Evolutionary conservation across 2,797 vertebrate genomes (phyloP).

Genomic region (Onychomys torridus): DNA sequence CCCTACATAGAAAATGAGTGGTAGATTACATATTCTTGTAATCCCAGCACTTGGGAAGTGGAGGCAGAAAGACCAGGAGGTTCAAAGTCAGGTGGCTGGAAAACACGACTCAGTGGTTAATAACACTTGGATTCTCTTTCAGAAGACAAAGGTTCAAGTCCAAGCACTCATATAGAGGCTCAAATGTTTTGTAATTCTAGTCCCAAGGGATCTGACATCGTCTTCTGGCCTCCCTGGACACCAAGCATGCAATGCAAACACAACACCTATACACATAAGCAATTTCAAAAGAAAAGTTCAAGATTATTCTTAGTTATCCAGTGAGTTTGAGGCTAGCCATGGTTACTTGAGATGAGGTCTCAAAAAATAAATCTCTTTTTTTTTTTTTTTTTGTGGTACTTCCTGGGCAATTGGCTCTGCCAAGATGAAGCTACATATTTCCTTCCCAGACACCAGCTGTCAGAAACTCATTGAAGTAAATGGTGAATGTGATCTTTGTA

Average conservation of each 20-base stretch:
- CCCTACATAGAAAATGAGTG: neutral
- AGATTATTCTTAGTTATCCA: neutral
- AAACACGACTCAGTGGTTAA: neutral
- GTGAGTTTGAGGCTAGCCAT: neutral
- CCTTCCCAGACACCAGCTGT: neutral
- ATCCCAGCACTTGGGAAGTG: neutral
- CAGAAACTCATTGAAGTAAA: neutral
- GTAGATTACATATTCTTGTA: neutral
- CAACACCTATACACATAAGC: neutral
- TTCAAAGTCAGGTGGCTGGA: neutral
- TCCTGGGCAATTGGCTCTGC: neutral
- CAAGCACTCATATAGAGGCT: neutral
- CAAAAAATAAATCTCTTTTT: neutral
- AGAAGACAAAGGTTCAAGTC: neutral
- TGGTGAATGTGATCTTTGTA: neutral
- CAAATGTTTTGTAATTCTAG: neutral
- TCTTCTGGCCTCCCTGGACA: neutral
- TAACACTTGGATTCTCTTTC: neutral
- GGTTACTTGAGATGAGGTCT: neutral
- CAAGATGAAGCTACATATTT: neutral
- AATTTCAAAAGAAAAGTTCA: neutral
- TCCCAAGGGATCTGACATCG: neutral
- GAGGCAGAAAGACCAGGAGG: neutral
- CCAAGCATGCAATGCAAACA: neutral
- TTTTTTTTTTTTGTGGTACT: neutral